Evolutionary conservation across 2,888 invertebrate genomes (phyloP).

Genomic region (Trachelus stipa): DNA sequence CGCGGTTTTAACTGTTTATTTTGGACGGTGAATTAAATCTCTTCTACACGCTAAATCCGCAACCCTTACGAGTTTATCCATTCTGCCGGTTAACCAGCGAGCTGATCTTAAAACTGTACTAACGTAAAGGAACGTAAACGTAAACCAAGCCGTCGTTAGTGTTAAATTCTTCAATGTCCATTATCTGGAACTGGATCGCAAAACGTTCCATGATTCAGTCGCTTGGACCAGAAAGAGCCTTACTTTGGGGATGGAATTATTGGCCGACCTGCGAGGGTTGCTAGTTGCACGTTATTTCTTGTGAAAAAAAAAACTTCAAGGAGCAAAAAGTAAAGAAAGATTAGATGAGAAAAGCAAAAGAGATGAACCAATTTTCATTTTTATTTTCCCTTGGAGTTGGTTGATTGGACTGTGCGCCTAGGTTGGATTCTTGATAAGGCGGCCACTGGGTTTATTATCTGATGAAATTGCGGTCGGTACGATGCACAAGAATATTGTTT

Average conservation of each 20-base stretch:
- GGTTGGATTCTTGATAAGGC: not conserved
- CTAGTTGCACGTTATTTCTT: no score
- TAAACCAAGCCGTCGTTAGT: not conserved
- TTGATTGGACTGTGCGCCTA: not conserved
- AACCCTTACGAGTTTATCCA: not conserved
- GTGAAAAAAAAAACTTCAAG: not conserved
- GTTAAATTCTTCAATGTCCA: not conserved
- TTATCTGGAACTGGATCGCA: not conserved
- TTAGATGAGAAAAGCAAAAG: not conserved
- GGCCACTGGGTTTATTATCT: not conserved
- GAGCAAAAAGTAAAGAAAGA: not conserved
- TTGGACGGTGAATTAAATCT: not conserved
- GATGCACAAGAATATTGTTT: not conserved
- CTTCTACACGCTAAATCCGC: not conserved
- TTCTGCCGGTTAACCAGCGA: not conserved
- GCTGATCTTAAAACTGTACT: not conserved
- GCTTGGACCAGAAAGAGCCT: no score
- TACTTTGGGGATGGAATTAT: no score
- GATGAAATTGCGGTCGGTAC: not conserved
- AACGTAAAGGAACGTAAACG: not conserved
- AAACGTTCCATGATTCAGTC: not conserved
- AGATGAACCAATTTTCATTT: not conserved
- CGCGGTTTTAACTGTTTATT: not conserved
- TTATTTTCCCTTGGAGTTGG: not conserved
- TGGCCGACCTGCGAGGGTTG: no score